These are phyloP conservation scores for Agrilus mali DNA, from an alignment of 2,888 invertebrate species.

Conservation along the genomic window DNA sequence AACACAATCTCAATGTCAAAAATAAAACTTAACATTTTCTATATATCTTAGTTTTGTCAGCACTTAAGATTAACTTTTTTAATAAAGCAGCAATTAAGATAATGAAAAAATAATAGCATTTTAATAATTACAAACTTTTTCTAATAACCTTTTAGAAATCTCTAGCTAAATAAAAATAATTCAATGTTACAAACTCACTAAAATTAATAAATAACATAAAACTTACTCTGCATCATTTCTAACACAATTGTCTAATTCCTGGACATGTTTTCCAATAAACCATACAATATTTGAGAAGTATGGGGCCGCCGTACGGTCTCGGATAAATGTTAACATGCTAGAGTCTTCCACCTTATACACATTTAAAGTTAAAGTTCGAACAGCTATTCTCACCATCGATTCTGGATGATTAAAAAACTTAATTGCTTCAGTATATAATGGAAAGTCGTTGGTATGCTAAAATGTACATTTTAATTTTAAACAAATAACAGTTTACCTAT, in stretches of 20 bases:
- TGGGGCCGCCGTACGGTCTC: conserved; percentile 93
- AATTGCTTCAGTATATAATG: conserved; percentile 96
- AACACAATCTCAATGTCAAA: too few species aligned
- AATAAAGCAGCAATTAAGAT: neutral
- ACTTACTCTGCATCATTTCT: conserved; percentile 91
- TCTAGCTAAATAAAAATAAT: too few species aligned
- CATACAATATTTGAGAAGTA: conserved; percentile 98
- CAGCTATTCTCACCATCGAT: conserved; percentile 98
- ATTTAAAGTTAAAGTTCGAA: conserved; percentile 92
- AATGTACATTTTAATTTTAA: conserved; percentile 13
- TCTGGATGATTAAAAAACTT: conserved; percentile 99
- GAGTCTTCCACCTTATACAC: conserved; percentile 90
- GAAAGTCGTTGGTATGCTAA: conserved; percentile 96
- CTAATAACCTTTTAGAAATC: too few species aligned
- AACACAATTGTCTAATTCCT: conserved; percentile 90
- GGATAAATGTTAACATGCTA: conserved; percentile 89
- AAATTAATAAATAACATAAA: conserved; percentile 1
- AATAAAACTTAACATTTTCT: too few species aligned
- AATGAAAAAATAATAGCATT: conserved; percentile 20
- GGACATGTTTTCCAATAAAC: conserved; percentile 96
- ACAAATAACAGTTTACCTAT: conserved; percentile 2
- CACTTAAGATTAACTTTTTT: neutral
- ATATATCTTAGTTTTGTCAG: too few species aligned
- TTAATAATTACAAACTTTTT: neutral
- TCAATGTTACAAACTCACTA: too few species aligned